Percentiles rank a stretch among this genome's conserved stretches.
These are phyloP conservation scores for Ptilodon capucinus DNA, from an alignment of 2,888 invertebrate genomes.

Conservation along the genomic window DNA sequence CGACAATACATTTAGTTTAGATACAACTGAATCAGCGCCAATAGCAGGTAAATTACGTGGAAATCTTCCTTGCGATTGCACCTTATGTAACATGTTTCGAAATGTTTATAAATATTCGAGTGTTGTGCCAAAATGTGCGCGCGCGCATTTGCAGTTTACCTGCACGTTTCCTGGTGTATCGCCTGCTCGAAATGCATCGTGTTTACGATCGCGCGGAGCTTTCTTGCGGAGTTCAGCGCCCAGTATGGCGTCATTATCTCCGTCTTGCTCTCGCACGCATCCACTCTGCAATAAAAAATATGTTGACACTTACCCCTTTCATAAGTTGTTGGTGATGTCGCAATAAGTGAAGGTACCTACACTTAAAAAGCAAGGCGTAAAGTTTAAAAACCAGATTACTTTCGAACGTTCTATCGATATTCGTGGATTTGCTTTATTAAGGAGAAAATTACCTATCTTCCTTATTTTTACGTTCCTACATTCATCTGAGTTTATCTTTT, in stretches of 20 bases:
- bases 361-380: too few relatives aligned
- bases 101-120: conserved; percentile 1
- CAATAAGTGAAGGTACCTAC: too few relatives aligned
- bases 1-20: neutral
- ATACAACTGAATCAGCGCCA: too few relatives aligned
- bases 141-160: conserved; percentile 75
- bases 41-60: neutral
- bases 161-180: conserved; percentile 96
- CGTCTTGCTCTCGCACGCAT: conserved; percentile 95
- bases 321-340: neutral
- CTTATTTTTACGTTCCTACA: too few relatives aligned
- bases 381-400: too few relatives aligned
- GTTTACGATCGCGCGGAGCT: conserved; percentile 95
- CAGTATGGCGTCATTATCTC: conserved; percentile 97
- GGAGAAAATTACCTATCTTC: too few relatives aligned
- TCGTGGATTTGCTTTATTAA: too few relatives aligned
- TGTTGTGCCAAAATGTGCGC: neutral
- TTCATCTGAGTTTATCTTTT: too few relatives aligned
- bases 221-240: conserved; percentile 96
- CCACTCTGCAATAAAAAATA: conserved; percentile 82
- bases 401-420: too few relatives aligned
- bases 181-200: conserved; percentile 97
- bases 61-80: neutral
- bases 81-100: conserved; percentile 3
- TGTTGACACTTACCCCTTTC: neutral